Percentiles rank a stretch among this genome's conserved stretches.
These are phyloP conservation scores for Python bivittatus DNA, from an alignment of 2,113 vertebrate genomes.

Conservation along the genomic window DNA sequence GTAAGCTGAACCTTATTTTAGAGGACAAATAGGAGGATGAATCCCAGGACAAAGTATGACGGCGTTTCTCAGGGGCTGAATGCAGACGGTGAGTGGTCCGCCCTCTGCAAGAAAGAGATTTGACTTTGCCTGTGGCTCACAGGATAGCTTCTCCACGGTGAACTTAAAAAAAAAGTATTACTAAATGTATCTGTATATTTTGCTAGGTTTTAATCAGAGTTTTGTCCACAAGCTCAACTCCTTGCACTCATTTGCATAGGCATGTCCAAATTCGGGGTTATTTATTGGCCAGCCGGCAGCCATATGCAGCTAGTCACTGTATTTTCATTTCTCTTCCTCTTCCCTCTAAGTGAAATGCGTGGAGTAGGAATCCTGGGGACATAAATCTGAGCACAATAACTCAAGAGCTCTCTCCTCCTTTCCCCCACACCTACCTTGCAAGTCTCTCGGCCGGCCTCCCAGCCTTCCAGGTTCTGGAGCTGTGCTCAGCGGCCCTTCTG, in stretches of 20 bases:
- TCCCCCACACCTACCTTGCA: not conserved
- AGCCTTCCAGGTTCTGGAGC: slow-evolving; percentile 8
- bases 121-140: not conserved
- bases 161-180: not conserved
- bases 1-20: not conserved
- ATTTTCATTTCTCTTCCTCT: slow-evolving; percentile 12
- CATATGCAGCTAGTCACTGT: not conserved
- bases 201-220: not conserved
- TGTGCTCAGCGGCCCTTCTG: slow-evolving; percentile 10
- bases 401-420: not conserved
- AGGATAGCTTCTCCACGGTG: not conserved
- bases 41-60: not conserved
- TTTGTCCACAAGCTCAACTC: not conserved
- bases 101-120: not conserved
- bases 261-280: not conserved
- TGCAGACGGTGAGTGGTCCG: not conserved
- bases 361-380: slow-evolving; percentile 35
- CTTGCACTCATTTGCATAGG: not conserved
- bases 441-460: slow-evolving; percentile 24
- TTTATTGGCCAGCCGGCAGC: not conserved
- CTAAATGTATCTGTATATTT: not conserved
- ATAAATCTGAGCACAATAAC: slow-evolving; percentile 25
- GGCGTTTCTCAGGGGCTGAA: not conserved
- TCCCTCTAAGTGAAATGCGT: slow-evolving; percentile 39
- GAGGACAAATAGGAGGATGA: not conserved